A percentile compares a stretch with the other conserved stretches of the same genome.
Evolutionary conservation across 2,888 invertebrate genomes (phyloP).

Genomic region (Orthosia incerta): DNA sequence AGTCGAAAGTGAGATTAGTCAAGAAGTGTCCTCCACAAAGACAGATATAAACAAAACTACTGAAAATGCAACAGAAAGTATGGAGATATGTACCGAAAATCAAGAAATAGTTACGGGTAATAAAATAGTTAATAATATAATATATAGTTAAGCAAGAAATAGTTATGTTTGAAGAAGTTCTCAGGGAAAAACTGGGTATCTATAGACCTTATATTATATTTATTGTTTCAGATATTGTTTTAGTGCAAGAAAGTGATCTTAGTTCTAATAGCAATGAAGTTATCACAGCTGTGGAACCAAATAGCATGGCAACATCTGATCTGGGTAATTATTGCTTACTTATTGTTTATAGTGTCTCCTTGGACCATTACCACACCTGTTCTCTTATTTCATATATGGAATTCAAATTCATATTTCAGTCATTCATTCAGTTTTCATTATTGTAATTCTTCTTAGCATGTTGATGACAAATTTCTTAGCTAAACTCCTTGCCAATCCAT

Average conservation of each 20-base stretch:
- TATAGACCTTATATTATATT: background rate
- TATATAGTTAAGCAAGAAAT: too few species aligned
- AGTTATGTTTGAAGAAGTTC: background rate
- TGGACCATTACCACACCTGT: too few species aligned
- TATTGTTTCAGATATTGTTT: slow-evolving; percentile 36
- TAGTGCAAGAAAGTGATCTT: slow-evolving; percentile 27
- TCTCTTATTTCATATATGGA: too few species aligned
- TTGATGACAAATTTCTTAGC: too few species aligned
- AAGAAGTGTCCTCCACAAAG: slow-evolving; percentile 12
- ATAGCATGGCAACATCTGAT: background rate
- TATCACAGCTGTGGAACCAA: background rate
- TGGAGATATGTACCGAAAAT: slow-evolving; percentile 31
- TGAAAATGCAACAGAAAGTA: slow-evolving; percentile 9
- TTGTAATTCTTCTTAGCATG: too few species aligned
- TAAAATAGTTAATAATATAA: too few species aligned
- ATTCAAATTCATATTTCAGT: too few species aligned
- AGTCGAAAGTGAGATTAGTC: slow-evolving; percentile 3
- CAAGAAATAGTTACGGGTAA: slow-evolving; percentile 26
- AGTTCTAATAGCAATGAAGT: background rate
- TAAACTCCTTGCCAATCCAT: too few species aligned
- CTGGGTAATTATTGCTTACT: slow-evolving; percentile 22
- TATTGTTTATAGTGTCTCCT: background rate
- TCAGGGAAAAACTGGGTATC: background rate
- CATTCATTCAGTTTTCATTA: too few species aligned
- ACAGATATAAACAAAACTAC: slow-evolving; percentile 6